Conservation (phyloP, 2,113 vertebrate genomes). For the Mormoops blainvillei region DNA sequence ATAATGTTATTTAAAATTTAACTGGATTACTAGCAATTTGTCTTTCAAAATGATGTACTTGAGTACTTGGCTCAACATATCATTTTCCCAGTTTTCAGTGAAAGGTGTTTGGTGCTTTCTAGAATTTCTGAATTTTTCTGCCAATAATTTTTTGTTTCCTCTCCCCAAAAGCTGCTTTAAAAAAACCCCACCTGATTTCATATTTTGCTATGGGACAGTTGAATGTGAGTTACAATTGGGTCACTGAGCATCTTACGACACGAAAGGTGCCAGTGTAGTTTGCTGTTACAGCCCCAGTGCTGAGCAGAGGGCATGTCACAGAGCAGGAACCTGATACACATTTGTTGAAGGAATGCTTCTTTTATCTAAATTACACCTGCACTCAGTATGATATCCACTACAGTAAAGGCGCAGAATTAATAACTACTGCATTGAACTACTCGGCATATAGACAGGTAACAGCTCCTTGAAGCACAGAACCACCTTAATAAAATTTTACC, state of each 20-base stretch:
- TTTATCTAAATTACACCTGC: neutral
- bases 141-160: neutral
- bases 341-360: neutral
- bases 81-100: neutral
- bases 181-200: neutral
- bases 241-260: neutral
- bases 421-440: no score
- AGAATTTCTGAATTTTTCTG: neutral
- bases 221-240: neutral
- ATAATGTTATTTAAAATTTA: constrained; percentile 78
- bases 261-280: accelerated
- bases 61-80: constrained; percentile 30
- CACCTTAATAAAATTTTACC: neutral
- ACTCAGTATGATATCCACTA: neutral
- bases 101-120: neutral
- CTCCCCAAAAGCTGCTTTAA: neutral
- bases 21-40: constrained; percentile 75
- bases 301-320: neutral
- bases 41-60: constrained; percentile 63
- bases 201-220: neutral
- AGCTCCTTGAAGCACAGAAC: neutral
- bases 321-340: neutral
- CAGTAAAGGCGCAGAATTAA: neutral
- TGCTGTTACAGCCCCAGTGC: neutral
- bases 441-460: neutral